A percentile compares a stretch with the other conserved stretches of the same genome.
phyloP scores from a whole-genome alignment of 2,797 vertebrate species.

The Poecilia gillii region DNA sequence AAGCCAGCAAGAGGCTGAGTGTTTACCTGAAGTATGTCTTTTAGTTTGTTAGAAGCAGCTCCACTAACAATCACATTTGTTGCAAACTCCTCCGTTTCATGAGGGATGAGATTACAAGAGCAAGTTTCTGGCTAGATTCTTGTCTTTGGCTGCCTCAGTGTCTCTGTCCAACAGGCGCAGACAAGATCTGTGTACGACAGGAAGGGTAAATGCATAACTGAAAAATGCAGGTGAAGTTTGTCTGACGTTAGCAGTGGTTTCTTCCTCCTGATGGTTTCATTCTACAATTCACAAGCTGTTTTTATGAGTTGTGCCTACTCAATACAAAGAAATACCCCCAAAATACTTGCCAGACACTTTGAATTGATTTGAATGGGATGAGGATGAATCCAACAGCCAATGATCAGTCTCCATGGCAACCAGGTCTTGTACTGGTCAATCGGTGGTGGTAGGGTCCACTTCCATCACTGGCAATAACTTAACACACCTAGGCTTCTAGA shows the following conservation, averaged over 20 bases:
- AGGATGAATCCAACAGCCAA: not conserved
- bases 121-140: not conserved
- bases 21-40: slow-evolving; percentile 6
- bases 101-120: not conserved
- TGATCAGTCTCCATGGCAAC: not conserved
- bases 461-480: not conserved
- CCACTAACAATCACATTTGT: slow-evolving; percentile 17
- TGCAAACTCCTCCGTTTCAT: slow-evolving; percentile 28
- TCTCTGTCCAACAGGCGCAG: not conserved
- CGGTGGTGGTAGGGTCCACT: not conserved
- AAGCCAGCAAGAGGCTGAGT: not conserved
- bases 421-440: not conserved
- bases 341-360: not conserved
- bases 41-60: slow-evolving; percentile 9
- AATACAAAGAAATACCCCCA: not conserved
- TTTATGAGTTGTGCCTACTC: not conserved
- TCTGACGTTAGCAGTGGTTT: not conserved
- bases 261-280: not conserved
- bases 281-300: not conserved
- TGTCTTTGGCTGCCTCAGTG: slow-evolving; percentile 1
- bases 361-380: not conserved
- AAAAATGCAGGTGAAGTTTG: not conserved
- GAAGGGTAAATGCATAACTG: not conserved
- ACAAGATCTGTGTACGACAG: not conserved
- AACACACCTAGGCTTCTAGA: not conserved